Conservation (phyloP, 2,888 invertebrate species). For the Noctua janthe region DNA sequence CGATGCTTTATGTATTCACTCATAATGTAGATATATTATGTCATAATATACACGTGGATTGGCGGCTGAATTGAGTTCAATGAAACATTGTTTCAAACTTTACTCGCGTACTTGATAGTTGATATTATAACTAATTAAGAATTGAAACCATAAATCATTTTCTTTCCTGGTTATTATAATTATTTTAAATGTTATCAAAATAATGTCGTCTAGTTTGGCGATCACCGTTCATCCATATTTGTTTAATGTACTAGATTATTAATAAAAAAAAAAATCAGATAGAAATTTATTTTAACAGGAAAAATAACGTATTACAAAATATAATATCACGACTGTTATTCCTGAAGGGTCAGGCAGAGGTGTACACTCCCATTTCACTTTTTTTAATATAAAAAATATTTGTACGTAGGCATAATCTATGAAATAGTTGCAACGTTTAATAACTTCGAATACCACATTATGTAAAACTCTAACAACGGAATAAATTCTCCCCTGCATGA, state of each 20-base stretch:
- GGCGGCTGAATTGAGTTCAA: neutral
- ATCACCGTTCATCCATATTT: neutral
- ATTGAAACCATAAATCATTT: neutral
- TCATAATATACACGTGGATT: slow-evolving; percentile 15
- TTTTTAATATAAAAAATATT: neutral
- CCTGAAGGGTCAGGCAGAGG: neutral
- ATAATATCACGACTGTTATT: neutral
- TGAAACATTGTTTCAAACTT: slow-evolving; percentile 5
- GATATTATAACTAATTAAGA: slow-evolving; percentile 7
- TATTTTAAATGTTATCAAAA: neutral
- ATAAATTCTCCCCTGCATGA: neutral
- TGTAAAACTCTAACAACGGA: slow-evolving; percentile 10
- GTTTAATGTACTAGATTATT: neutral
- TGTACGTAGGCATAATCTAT: too few species aligned
- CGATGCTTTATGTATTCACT: neutral
- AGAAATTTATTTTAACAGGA: neutral
- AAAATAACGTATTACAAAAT: neutral
- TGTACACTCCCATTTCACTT: neutral
- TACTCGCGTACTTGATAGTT: neutral
- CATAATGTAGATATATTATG: neutral
- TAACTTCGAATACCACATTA: neutral
- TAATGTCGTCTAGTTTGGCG: neutral
- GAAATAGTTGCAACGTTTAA: neutral
- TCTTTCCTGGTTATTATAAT: neutral
- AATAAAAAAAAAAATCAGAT: neutral